Percentiles rank a stretch among this genome's conserved stretches.
These are phyloP conservation scores for Drosophila mauritiana DNA, from an alignment of 1,140 invertebrate species.

Conservation along the genomic window DNA sequence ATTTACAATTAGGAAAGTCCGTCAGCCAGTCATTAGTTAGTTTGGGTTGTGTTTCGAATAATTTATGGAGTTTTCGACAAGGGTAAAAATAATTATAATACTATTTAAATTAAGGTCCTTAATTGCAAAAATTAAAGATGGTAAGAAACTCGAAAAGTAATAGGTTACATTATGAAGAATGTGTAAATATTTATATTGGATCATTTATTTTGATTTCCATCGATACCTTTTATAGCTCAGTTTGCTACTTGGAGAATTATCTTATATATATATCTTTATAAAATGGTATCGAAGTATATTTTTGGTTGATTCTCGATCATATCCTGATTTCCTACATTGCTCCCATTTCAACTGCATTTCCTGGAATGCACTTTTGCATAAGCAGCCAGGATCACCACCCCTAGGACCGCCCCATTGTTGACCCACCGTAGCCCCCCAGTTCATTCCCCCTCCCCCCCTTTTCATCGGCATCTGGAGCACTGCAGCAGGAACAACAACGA, in stretches of 20 bases:
- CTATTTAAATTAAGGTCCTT: too few relatives aligned
- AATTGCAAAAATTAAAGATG: too few relatives aligned
- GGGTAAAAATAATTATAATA: too few relatives aligned
- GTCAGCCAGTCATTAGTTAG: conserved; percentile 12
- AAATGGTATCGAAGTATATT: too few relatives aligned
- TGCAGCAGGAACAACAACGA: conserved; percentile 17
- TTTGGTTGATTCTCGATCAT: background rate
- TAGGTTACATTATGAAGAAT: too few relatives aligned
- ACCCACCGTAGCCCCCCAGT: conserved; percentile 3
- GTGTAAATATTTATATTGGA: too few relatives aligned
- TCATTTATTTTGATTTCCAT: too few relatives aligned
- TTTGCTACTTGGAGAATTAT: too few relatives aligned
- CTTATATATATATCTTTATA: too few relatives aligned
- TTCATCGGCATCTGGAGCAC: conserved; percentile 41
- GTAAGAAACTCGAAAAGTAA: too few relatives aligned
- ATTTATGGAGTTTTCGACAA: background rate
- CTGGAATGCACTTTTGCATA: conserved; percentile 34
- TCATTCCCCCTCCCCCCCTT: background rate
- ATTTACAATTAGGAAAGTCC: conserved; percentile 34
- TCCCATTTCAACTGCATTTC: conserved; percentile 1
- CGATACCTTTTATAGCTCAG: too few relatives aligned
- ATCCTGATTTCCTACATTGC: background rate
- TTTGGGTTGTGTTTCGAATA: background rate
- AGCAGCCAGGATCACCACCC: conserved; percentile 20
- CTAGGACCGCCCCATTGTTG: conserved; percentile 6